phyloP scores from a whole-genome alignment of 2,797 vertebrate species.

The Pyrocephalus nanus region DNA sequence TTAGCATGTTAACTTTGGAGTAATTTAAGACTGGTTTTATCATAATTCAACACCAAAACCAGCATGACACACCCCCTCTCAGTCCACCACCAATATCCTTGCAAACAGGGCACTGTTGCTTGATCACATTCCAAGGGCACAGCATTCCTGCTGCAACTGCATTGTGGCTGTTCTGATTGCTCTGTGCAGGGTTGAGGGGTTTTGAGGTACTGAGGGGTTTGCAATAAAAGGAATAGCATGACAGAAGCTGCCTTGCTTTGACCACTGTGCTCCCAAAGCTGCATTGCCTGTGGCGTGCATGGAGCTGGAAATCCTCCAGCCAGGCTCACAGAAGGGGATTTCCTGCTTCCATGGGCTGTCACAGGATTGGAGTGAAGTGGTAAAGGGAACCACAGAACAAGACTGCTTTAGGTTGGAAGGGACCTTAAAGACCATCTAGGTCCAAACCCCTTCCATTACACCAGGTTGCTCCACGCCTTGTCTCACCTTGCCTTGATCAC shows the following conservation, averaged over 20 bases:
- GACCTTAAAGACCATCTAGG: neutral
- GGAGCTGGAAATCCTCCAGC: neutral
- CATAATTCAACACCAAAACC: neutral
- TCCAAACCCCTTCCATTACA: neutral
- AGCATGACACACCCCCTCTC: neutral
- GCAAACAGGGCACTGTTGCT: neutral
- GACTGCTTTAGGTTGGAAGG: neutral
- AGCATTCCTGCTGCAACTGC: neutral
- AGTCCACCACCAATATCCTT: neutral
- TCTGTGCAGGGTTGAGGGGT: fast-evolving
- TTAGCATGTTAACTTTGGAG: no score
- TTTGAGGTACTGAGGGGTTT: neutral
- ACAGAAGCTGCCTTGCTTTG: neutral
- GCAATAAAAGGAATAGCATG: neutral
- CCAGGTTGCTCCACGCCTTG: no score
- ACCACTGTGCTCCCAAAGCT: neutral
- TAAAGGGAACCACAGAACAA: neutral
- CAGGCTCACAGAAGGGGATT: neutral
- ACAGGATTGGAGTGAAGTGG: neutral
- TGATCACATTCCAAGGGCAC: neutral
- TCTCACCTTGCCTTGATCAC: neutral
- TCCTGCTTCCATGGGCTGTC: neutral
- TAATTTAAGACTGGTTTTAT: no score
- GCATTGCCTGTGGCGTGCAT: neutral
- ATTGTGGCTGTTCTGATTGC: neutral